Evolutionary conservation across 2,797 vertebrate species (phyloP), one percentile per base, ranked within the genome.

Genomic region (Helostoma temminkii): DNA sequence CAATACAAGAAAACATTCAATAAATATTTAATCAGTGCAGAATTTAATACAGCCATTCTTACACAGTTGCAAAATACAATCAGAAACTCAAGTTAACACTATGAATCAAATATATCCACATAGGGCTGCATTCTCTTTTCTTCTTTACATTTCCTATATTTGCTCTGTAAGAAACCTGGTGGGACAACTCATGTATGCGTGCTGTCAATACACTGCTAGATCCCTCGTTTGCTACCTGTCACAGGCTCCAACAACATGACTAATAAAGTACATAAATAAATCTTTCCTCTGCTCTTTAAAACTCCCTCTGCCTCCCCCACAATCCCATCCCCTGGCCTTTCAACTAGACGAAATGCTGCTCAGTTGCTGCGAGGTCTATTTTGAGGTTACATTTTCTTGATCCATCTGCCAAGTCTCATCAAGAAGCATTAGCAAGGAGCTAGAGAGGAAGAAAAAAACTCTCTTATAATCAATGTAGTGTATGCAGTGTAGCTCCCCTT

Each of bases 251-350:
- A 43, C 64, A 85, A 82, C 76, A 67, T 84, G 78, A 80, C 61
- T 67, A 89, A 91, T 84, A 68, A 80, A 78, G 77, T 77, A 74
- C 87, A 85, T 75, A 86, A 74, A 68, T 62, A 77, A 78, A 78
- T 67, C 34, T 56, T 54, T 15, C 36, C 41, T 54, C 32, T n/a
- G n/a, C n/a, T 50, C 50, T 56, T 58, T 48, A 53, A 72, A 74
- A 62, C 62, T 64, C 26, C 36, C 1, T 57, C 37, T 61, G 3
- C 9, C 39, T 30, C 49, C 26, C 28, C 9, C 26, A 55, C n/a
- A 15, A 30, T 30, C 28, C 28, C 28, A n/a, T 21, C 7, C 32
- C 52, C 43, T 7, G 24, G 16, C 66, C 70, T 82, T 76, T 82
- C 76, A 80, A 54, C 55, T 41, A 66, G 63, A 84, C 76, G 73